Percentiles rank a stretch among this genome's conserved stretches.
phyloP scores from a whole-genome alignment of 2,113 vertebrate species.

The Phalacrocorax carbo region DNA sequence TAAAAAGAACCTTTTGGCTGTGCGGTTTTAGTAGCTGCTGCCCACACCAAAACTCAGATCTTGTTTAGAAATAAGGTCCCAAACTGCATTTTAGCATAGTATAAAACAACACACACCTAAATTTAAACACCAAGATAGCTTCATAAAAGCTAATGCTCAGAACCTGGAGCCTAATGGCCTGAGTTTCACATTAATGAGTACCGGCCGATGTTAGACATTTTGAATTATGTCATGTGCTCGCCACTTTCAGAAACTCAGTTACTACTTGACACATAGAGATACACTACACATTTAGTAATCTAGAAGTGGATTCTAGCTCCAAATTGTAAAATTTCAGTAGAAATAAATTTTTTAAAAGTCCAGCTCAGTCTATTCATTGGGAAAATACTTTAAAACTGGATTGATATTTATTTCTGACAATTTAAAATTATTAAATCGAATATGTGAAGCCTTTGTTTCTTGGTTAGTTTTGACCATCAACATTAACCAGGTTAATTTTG shows the following conservation, averaged over 20 bases:
- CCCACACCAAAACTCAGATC: background rate
- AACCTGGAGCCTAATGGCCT: background rate
- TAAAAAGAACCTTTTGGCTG: background rate
- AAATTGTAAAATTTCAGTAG: background rate
- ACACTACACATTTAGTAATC: background rate
- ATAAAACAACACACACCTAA: too few species aligned
- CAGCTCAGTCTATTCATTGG: accelerated
- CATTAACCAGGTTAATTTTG: background rate
- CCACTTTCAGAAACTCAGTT: background rate
- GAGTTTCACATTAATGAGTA: background rate
- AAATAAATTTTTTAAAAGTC: background rate
- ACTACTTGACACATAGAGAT: background rate
- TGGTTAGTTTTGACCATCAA: background rate
- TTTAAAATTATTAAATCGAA: background rate
- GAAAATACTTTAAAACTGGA: background rate
- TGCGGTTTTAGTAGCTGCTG: background rate
- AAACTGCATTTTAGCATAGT: background rate
- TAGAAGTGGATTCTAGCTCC: background rate
- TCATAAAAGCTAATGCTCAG: too few species aligned
- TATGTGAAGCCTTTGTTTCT: background rate
- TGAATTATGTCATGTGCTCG: accelerated
- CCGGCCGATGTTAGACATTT: background rate
- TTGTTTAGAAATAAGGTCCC: background rate
- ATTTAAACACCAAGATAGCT: background rate
- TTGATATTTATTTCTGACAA: background rate